A percentile compares a stretch with the other conserved stretches of the same genome.
phyloP scores from a whole-genome alignment of 92 coral and sea anemone species.

The Epizoanthus fatuus region DNA sequence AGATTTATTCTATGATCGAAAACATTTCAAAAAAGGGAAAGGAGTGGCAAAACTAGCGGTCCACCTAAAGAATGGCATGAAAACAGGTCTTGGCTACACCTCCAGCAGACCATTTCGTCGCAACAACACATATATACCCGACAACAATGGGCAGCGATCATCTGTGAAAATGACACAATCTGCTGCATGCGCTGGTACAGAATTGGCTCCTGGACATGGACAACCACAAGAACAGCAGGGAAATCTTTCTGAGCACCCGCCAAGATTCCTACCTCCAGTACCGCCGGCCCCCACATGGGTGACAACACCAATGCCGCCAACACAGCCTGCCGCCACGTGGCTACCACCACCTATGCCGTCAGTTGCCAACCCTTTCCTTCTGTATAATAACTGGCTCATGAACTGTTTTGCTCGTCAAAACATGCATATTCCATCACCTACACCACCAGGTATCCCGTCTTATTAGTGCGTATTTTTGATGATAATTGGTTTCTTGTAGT shows the following conservation, averaged over 20 bases:
- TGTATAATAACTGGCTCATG: not conserved
- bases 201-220: too few species aligned
- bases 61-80: conserved; percentile 9
- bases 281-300: not conserved
- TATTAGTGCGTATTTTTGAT: not conserved
- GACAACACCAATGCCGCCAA: not conserved
- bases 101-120: not conserved
- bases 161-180: too few species aligned
- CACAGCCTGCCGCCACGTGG: not conserved
- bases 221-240: too few species aligned
- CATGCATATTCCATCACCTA: not conserved
- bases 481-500: not conserved
- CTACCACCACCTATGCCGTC: not conserved
- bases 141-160: too few species aligned
- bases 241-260: too few species aligned
- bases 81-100: not conserved
- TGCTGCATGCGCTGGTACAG: too few species aligned
- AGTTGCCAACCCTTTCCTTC: not conserved
- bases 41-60: conserved; percentile 2
- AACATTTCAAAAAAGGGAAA: not conserved
- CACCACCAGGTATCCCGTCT: not conserved
- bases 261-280: not conserved
- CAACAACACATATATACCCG: not conserved
- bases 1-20: not conserved
- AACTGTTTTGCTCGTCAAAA: not conserved